Evolutionary conservation across 2,113 vertebrate species (phyloP), one percentile per base, ranked within the genome.

Genomic region (Chaetodon trifascialis): DNA sequence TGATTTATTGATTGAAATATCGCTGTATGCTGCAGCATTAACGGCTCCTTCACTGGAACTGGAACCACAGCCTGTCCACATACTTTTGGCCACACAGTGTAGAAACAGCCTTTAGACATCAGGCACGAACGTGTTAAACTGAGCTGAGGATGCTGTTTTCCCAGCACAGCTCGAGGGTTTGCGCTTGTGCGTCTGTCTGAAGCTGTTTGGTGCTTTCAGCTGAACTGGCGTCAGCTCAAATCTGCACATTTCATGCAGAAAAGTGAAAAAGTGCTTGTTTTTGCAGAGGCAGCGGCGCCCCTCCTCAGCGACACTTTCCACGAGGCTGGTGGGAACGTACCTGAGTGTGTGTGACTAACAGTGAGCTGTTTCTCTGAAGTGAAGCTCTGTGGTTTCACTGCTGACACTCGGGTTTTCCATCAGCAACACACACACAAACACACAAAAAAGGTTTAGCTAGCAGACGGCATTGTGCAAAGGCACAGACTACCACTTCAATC

Each of bases 371-470:
- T 90, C 90, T 77, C 83, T 90, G 91, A 89, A 92, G 78, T 80
- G 87, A 89, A 90, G 73, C 81, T 75, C 47, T 89, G 90, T 80
- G 91, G 90, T 89, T 93, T 80, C 19, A 62, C 74, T 42, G 38
- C 80, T 87, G 63, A 88, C 79, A 79, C 40, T 67, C 52, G 64
- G 66, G 15, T 52, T 91, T 91, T 87, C 66, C 67, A 87, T 87
- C 75, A 82, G 68, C 59, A 17, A 86, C 67, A 81, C 55, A 55
- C 54, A 64, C 34, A 25, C 4, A 70, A n/a, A 58, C 73, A 19
- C 52, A 52, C 51, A 59, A 67, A 19, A 44, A 52, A 42, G 55
- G 23, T 64, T 55, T 11, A 55, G 23, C 23, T 40, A 47, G 38
- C 36, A 34, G 46, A 2, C n/a, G 4, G 11, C n/a, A 1, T 4